Conservation (phyloP, 1,140 invertebrate genomes). For the Drosophila busckii region DNA sequence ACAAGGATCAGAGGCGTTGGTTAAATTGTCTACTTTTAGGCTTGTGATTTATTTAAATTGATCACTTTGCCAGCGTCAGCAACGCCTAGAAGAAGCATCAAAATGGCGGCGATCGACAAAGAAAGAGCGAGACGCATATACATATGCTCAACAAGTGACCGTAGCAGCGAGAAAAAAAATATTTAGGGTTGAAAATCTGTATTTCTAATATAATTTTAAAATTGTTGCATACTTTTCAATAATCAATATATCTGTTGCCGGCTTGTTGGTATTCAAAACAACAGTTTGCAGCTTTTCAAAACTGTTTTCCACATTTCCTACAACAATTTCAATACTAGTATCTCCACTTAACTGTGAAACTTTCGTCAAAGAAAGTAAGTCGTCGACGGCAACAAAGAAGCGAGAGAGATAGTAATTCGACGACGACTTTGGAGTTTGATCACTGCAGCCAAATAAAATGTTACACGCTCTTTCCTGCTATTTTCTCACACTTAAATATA, state of each 20-base stretch:
- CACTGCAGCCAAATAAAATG: too few species aligned
- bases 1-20: slow-evolving; percentile 32
- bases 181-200: slow-evolving; percentile 62
- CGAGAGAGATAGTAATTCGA: neutral
- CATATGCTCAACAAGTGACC: slow-evolving; percentile 23
- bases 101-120: slow-evolving; percentile 55
- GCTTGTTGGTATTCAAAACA: slow-evolving; percentile 12
- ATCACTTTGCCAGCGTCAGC: slow-evolving; percentile 58
- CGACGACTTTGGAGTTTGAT: too few species aligned
- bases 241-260: slow-evolving; percentile 49
- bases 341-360: slow-evolving; percentile 42
- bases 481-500: too few species aligned
- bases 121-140: slow-evolving; percentile 45
- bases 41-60: slow-evolving; percentile 49
- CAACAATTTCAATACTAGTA: slow-evolving; percentile 3
- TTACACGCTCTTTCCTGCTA: too few species aligned
- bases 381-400: too few species aligned
- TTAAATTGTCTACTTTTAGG: slow-evolving; percentile 63
- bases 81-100: slow-evolving; percentile 72
- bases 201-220: slow-evolving; percentile 56
- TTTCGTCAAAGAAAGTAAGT: slow-evolving; percentile 25
- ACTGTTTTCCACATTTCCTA: neutral
- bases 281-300: neutral
- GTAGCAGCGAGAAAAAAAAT: too few species aligned
- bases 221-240: slow-evolving; percentile 69